Conservation (phyloP, 1,140 invertebrate genomes). For the Euglossa dilemma region DNA sequence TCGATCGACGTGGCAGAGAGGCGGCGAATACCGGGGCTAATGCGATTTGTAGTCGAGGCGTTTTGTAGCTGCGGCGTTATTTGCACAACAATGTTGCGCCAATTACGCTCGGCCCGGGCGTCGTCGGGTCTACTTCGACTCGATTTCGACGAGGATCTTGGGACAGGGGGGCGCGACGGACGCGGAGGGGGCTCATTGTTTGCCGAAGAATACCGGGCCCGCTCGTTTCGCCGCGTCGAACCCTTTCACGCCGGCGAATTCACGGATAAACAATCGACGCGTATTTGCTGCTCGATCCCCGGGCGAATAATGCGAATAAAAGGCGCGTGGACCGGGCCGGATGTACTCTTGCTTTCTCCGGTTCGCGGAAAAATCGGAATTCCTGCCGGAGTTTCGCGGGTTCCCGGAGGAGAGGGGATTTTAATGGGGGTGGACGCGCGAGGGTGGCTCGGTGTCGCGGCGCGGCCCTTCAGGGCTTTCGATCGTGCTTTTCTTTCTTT, state of each 20-base stretch:
- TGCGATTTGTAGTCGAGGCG: conserved; percentile 69
- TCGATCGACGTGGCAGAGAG: conserved; percentile 59
- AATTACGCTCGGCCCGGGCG: conserved; percentile 4
- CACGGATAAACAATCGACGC: conserved; percentile 3
- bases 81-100: conserved; percentile 39
- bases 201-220: background rate
- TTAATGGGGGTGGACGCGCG: background rate
- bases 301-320: background rate
- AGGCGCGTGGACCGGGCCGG: background rate
- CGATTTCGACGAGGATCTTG: background rate
- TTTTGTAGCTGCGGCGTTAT: conserved; percentile 35
- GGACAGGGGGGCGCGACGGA: background rate
- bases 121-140: background rate
- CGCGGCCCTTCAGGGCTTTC: no score
- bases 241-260: background rate
- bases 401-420: background rate
- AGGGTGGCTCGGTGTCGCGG: no score
- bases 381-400: background rate
- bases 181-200: background rate
- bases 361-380: background rate
- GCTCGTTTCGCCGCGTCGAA: background rate
- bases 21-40: conserved; percentile 51
- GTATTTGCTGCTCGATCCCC: background rate
- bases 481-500: no score
- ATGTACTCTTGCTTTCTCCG: background rate